Conservation (phyloP, 2,113 vertebrate species). For the Calidris pugnax region DNA sequence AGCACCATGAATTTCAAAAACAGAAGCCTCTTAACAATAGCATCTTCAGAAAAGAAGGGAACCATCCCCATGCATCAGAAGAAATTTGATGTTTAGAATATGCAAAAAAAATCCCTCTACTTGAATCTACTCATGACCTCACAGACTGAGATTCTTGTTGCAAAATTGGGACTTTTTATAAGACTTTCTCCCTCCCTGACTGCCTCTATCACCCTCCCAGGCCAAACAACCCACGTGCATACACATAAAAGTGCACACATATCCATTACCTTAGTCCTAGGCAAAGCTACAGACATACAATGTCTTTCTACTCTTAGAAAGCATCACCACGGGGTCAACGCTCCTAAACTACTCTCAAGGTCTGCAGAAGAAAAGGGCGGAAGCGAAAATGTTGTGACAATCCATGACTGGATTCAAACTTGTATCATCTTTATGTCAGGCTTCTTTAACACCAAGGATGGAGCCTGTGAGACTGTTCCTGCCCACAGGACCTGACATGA, state of each 20-base stretch:
- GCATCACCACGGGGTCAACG: neutral
- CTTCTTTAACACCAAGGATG: neutral
- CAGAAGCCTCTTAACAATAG: neutral
- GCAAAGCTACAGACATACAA: neutral
- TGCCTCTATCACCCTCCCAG: neutral
- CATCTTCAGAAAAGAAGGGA: neutral
- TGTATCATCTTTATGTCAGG: neutral
- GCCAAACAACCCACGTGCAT: neutral
- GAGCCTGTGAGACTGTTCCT: neutral
- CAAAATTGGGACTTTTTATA: neutral
- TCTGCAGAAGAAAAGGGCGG: neutral
- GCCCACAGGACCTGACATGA: neutral
- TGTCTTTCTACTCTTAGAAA: neutral
- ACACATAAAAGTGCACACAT: accelerated
- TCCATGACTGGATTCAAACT: neutral
- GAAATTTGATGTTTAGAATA: neutral
- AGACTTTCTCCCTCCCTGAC: neutral
- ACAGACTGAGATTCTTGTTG: neutral
- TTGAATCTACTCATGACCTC: neutral
- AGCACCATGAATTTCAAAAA: neutral
- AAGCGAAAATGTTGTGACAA: neutral
- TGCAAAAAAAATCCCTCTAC: neutral
- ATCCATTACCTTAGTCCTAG: neutral
- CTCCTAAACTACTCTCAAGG: neutral
- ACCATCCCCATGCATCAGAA: neutral